A percentile compares a stretch with the other conserved stretches of the same genome.
These are phyloP conservation scores for Brachypodius melanocephalos DNA, from an alignment of 2,113 vertebrate genomes.

Conservation along the genomic window DNA sequence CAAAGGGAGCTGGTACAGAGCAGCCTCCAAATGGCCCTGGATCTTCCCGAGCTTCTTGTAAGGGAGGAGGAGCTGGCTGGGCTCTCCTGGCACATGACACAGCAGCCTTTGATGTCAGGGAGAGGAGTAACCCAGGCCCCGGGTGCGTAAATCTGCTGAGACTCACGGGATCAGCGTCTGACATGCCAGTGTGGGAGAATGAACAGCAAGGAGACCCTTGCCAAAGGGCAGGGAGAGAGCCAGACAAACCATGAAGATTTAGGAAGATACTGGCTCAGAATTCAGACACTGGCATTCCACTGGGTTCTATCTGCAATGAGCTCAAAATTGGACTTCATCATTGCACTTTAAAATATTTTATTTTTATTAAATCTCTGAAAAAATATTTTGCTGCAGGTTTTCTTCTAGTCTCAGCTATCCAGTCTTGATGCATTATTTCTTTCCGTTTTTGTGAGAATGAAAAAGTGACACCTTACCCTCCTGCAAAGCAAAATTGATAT, in stretches of 20 bases:
- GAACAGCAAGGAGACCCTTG: neutral
- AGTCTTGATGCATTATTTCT: neutral
- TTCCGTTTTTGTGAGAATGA: neutral
- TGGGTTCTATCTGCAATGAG: accelerated
- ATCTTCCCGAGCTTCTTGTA: neutral
- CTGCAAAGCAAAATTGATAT: constrained; percentile 21
- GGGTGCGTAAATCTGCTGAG: neutral
- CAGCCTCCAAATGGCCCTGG: accelerated
- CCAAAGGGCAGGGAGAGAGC: neutral
- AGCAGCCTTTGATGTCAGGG: neutral
- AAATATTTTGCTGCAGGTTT: neutral
- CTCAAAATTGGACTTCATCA: neutral
- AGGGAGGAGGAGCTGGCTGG: neutral
- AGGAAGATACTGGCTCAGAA: neutral
- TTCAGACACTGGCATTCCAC: neutral
- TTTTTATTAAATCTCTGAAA: neutral
- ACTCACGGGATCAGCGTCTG: neutral
- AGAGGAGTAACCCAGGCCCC: neutral
- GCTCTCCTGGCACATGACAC: neutral
- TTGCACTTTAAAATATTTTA: neutral
- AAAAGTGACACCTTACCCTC: neutral
- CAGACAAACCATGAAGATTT: neutral
- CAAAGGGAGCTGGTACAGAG: neutral
- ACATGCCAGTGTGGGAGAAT: neutral
- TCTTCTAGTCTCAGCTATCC: neutral